Evolutionary conservation across 2,797 vertebrate genomes (phyloP).

Genomic region (Arremon brunneinucha): DNA sequence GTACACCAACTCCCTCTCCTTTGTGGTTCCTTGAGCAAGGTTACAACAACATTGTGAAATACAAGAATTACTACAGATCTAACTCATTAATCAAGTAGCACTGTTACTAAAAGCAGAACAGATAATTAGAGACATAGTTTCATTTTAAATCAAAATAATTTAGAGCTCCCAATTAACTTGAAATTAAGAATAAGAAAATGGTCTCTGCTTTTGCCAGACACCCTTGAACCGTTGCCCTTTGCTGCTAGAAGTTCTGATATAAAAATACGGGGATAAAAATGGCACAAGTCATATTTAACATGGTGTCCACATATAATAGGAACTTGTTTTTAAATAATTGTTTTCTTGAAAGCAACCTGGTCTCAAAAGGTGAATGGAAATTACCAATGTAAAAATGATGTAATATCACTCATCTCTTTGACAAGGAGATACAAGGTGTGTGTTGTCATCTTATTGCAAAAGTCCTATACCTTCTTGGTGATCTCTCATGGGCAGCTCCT

Average conservation of each 20-base stretch:
- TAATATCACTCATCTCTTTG: constrained; percentile 38
- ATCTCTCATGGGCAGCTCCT: no score
- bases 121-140: not conserved
- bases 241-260: constrained; percentile 14
- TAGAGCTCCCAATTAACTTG: not conserved
- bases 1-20: not conserved
- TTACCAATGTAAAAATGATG: not conserved
- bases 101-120: not conserved
- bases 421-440: constrained; percentile 18
- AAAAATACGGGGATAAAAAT: constrained; percentile 28
- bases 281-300: not conserved
- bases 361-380: constrained; percentile 29
- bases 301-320: not conserved
- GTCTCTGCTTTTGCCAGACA: not conserved
- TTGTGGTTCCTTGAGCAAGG: not conserved
- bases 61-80: not conserved
- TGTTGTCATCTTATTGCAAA: no score
- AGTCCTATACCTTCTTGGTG: no score
- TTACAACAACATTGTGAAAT: not conserved
- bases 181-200: constrained; percentile 5
- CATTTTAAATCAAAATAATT: not conserved
- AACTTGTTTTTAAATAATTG: constrained; percentile 52
- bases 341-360: constrained; percentile 7
- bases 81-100: not conserved
- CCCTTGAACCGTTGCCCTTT: constrained; percentile 40